Percentiles rank a stretch among this genome's conserved stretches.
Evolutionary conservation across 1,140 invertebrate genomes (phyloP).

Genomic region (Piezodorus guildinii): DNA sequence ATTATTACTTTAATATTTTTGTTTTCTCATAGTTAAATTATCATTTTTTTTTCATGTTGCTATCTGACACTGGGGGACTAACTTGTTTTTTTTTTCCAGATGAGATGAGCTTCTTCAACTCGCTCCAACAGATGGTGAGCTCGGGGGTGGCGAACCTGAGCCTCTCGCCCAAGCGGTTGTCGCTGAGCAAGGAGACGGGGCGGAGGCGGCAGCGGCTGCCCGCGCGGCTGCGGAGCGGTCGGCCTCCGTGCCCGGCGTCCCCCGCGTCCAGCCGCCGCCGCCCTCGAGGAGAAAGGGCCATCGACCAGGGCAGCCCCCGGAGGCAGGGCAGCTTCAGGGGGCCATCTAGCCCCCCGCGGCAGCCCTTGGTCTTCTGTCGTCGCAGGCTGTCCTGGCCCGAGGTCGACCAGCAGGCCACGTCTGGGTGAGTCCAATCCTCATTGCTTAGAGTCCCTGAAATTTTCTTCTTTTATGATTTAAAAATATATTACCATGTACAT

Average conservation of each 20-base stretch:
- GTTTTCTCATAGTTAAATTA: too few relatives aligned
- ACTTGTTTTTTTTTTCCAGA: constrained; percentile 14
- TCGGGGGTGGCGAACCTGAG: constrained; percentile 63
- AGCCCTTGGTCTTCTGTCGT: constrained; percentile 54
- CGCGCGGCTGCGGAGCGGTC: constrained; percentile 27
- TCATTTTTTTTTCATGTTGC: too few relatives aligned
- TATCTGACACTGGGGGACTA: too few relatives aligned
- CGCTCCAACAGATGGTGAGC: constrained; percentile 64
- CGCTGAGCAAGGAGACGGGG: constrained; percentile 46
- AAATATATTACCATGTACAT: too few relatives aligned
- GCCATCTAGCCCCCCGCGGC: constrained; percentile 36
- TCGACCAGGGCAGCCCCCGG: constrained; percentile 28
- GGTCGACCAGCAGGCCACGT: constrained; percentile 64
- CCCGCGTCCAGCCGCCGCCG: constrained; percentile 34
- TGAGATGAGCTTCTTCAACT: constrained; percentile 70
- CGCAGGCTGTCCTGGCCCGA: constrained; percentile 66
- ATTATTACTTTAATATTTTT: too few relatives aligned
- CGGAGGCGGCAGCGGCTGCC: constrained; percentile 23
- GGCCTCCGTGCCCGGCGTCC: constrained; percentile 21
- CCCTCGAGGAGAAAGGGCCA: constrained; percentile 1
- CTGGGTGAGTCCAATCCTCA: constrained; percentile 61
- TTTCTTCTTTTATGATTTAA: too few relatives aligned
- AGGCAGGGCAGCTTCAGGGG: constrained; percentile 32
- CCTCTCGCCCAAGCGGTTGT: constrained; percentile 63
- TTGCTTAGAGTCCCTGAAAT: too few relatives aligned